Evolutionary conservation across 2,797 vertebrate species (phyloP), one percentile per base, ranked within the genome.

Genomic region (Leuciscus waleckii): DNA sequence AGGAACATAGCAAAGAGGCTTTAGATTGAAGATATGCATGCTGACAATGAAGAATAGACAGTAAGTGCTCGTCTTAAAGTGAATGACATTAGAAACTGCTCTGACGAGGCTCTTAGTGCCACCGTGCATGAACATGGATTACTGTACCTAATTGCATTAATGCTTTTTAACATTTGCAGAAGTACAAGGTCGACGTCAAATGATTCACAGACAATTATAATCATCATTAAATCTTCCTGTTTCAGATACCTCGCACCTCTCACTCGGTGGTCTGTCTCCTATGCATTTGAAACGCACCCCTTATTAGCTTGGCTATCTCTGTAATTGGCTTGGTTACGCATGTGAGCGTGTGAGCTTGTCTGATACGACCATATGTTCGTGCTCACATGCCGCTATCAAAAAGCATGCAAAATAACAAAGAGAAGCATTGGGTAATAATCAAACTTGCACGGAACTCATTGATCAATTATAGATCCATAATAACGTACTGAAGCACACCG

Each of bases 271-370:
- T 91, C 90, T 87, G 87, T 90, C 85, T 81, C 85, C 84, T 90
- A 89, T 92, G 88, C 87, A 81, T 86, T 83, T 88, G 87, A 79
- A 74, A 77, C 91, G 14, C 46, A 49, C 46, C 84, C 81, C 89
- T 90, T 89, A 94, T 92, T 93, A 91, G 89, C 91, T 94, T 87
- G 85, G 85, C 92, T 93, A 93, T 94, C 92, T 90, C 74, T 39
- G 89, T 91, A 93, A 93, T 91, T 93, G 89, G 92, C 89, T 89
- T 93, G 91, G 92, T 94, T 92, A 92, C 83, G 90, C 91, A 91
- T n/a, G n/a, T n/a, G 68, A 86, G 61, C 67, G 67, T 41, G 92
- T 93, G 91, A 90, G 90, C 88, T 87, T 86, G 76, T 79, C 75
- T 71, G 75, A 88, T 85, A 82, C 32, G 58, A 49, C 87, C 79